phyloP scores from a whole-genome alignment of 2,113 vertebrate genomes.

The Chloropsis hardwickii region DNA sequence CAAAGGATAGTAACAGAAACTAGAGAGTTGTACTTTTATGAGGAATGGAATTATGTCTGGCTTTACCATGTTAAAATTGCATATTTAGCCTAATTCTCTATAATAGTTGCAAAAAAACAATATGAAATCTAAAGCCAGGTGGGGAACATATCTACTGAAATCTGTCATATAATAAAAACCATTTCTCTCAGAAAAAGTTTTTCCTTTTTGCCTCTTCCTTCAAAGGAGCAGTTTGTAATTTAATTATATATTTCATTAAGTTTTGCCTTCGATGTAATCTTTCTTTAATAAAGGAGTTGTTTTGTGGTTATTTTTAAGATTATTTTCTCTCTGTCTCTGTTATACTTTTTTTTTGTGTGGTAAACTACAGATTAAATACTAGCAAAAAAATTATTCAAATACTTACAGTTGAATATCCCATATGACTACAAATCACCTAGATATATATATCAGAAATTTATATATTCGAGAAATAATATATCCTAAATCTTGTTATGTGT shows the following conservation, averaged over 20 bases:
- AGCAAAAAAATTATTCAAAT: background rate
- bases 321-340: background rate
- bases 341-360: background rate
- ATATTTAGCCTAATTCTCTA: background rate
- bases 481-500: background rate
- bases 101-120: background rate
- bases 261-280: background rate
- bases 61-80: background rate
- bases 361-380: background rate
- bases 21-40: background rate
- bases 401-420: background rate
- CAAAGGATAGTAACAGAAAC: background rate
- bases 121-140: background rate
- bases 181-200: background rate
- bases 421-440: background rate
- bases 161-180: background rate
- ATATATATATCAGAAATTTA: background rate
- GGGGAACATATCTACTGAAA: background rate
- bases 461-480: background rate
- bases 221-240: background rate
- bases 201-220: background rate
- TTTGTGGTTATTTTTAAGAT: background rate
- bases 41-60: background rate
- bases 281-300: background rate
- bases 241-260: background rate